These are phyloP conservation scores for Cyclophora punctaria DNA, from an alignment of 2,888 invertebrate species.

Conservation along the genomic window DNA sequence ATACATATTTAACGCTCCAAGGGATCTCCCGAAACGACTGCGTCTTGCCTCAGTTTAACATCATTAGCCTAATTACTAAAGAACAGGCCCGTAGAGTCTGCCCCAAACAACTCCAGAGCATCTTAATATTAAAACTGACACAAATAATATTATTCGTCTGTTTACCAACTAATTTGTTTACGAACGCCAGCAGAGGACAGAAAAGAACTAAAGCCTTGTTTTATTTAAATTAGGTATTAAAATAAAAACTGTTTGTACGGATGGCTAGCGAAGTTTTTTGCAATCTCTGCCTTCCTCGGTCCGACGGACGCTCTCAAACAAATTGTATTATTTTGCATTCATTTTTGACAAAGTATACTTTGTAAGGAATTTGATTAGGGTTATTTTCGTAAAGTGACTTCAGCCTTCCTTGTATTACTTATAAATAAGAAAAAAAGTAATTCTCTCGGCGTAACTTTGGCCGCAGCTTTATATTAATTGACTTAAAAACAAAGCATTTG, in stretches of 20 bases:
- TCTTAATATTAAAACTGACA: constrained; percentile 33
- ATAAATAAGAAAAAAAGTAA: no score
- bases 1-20: constrained; percentile 52
- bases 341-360: constrained; percentile 65
- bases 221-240: constrained; percentile 71
- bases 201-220: constrained; percentile 62
- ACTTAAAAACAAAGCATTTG: neutral
- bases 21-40: constrained; percentile 49
- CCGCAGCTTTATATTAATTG: neutral
- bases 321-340: constrained; percentile 74
- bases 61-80: constrained; percentile 44
- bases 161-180: constrained; percentile 62
- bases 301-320: constrained; percentile 53
- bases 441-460: no score
- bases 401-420: neutral
- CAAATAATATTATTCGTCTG: constrained; percentile 30
- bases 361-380: constrained; percentile 31
- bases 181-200: constrained; percentile 54
- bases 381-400: constrained; percentile 20
- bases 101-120: constrained; percentile 20
- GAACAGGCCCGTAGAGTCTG: constrained; percentile 7
- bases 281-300: constrained; percentile 40
- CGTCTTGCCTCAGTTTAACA: constrained; percentile 31
- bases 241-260: constrained; percentile 58
- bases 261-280: constrained; percentile 51